Percentiles rank a stretch among this genome's conserved stretches.
These are phyloP conservation scores for Heterodera filipjevi DNA, from an alignment of 2,888 invertebrate genomes.

Conservation along the genomic window DNA sequence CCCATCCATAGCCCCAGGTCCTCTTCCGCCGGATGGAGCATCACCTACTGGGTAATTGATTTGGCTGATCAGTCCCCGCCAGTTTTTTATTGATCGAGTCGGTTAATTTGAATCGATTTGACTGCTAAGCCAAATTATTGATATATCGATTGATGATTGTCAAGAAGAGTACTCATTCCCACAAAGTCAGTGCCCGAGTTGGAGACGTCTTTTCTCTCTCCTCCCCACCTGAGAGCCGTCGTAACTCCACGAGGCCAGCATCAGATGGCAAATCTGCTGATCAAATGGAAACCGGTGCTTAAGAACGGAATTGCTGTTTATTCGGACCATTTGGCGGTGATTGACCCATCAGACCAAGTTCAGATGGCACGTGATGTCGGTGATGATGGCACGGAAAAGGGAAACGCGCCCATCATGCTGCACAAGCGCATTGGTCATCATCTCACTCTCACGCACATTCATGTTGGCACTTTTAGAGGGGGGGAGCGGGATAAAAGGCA, in stretches of 20 bases:
- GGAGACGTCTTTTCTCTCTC: too few species aligned
- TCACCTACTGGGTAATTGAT: not conserved
- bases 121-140: too few species aligned
- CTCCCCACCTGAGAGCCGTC: constrained; percentile 60
- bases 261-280: constrained; percentile 61
- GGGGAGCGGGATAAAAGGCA: too few species aligned
- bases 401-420: constrained; percentile 58
- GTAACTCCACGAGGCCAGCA: constrained; percentile 61
- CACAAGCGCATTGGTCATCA: constrained; percentile 62
- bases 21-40: constrained; percentile 12
- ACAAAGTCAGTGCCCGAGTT: too few species aligned
- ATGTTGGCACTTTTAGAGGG: constrained; percentile 63
- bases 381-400: constrained; percentile 61
- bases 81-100: not conserved
- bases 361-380: constrained; percentile 62
- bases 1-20: constrained; percentile 10
- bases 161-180: too few species aligned
- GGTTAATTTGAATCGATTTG: not conserved
- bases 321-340: not conserved
- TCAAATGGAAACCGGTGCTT: constrained; percentile 36
- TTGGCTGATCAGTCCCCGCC: not conserved
- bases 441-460: constrained; percentile 63
- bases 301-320: constrained; percentile 15
- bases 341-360: constrained; percentile 39
- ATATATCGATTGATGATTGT: too few species aligned